phyloP scores from a whole-genome alignment of 2,113 vertebrate genomes.

The Hemiscyllium ocellatum region DNA sequence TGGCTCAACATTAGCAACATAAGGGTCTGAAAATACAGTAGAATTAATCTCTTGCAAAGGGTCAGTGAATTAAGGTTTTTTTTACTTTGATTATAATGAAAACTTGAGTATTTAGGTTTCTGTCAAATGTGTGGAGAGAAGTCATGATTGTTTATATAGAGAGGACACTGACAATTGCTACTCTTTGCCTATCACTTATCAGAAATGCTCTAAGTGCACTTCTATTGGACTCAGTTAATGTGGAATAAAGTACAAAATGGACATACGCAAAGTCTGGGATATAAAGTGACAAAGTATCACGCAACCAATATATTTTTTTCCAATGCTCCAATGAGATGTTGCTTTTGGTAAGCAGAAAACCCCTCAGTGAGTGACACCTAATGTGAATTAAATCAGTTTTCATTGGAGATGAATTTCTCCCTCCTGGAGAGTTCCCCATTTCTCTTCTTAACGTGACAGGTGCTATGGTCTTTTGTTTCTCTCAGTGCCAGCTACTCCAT shows the following conservation, averaged over 20 bases:
- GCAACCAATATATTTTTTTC: neutral
- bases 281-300: neutral
- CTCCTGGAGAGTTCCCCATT: neutral
- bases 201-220: neutral
- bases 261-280: neutral
- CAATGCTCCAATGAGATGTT: neutral
- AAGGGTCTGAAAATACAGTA: neutral
- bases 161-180: neutral
- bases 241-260: neutral
- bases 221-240: neutral
- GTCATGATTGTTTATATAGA: neutral
- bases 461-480: neutral
- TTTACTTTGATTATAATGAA: neutral
- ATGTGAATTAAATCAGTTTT: neutral
- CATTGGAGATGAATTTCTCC: neutral
- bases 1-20: neutral
- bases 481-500: neutral
- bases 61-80: neutral
- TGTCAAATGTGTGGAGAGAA: neutral
- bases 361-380: neutral
- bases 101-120: neutral
- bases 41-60: neutral
- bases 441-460: neutral
- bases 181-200: neutral
- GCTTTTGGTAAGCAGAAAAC: neutral